Conservation (phyloP, 1,140 invertebrate species). For the Trissolcus basalis region DNA sequence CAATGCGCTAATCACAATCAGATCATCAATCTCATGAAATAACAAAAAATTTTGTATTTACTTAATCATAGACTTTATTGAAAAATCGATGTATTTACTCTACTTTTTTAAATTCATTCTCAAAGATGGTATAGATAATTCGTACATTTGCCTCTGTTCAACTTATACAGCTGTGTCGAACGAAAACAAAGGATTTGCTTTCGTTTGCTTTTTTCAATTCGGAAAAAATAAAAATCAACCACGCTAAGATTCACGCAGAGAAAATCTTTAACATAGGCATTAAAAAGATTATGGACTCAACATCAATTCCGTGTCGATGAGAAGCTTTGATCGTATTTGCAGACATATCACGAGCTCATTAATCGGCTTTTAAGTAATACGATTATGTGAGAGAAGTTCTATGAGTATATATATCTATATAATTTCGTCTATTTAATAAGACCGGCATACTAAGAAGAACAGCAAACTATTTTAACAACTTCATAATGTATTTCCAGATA, state of each 20-base stretch:
- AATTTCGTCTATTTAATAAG: constrained; percentile 41
- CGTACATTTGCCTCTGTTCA: too few species aligned
- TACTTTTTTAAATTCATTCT: too few species aligned
- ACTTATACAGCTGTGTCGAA: too few species aligned
- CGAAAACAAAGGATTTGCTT: too few species aligned
- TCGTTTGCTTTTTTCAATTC: too few species aligned
- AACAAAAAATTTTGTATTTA: too few species aligned
- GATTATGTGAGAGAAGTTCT: constrained; percentile 63
- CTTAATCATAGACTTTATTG: too few species aligned
- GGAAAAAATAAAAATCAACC: background rate
- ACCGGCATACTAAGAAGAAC: background rate
- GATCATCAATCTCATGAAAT: background rate
- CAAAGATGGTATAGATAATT: too few species aligned
- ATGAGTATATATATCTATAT: constrained; percentile 57
- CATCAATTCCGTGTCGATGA: constrained; percentile 40
- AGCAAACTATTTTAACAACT: too few species aligned
- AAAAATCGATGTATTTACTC: too few species aligned
- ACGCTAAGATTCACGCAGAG: background rate
- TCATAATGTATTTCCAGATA: too few species aligned
- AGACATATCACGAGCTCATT: constrained; percentile 58
- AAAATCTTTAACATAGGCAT: background rate
- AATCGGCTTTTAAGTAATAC: constrained; percentile 68
- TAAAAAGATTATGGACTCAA: constrained; percentile 37
- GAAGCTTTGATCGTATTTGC: constrained; percentile 51
- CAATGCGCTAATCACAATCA: background rate